Conservation (phyloP, 2,797 vertebrate genomes). For the Anas bahamensis region DNA sequence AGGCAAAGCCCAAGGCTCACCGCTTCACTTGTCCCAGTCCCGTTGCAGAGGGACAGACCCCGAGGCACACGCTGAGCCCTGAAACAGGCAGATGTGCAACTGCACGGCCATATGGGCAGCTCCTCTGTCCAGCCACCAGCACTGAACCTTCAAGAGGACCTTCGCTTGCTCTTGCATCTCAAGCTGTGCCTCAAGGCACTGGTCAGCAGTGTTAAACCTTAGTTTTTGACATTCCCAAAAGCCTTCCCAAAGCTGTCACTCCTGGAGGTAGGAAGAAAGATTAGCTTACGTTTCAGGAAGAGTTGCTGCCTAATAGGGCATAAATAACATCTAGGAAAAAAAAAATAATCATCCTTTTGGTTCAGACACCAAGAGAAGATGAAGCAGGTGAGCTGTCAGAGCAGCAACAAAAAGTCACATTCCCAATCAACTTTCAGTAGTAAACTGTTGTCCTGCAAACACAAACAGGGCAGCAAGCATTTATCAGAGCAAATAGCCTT, state of each 20-base stretch:
- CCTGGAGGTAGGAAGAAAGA: background rate
- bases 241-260: background rate
- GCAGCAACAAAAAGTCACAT: background rate
- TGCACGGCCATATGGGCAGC: background rate
- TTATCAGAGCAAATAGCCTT: background rate
- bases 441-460: background rate
- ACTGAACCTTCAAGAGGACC: background rate
- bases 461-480: background rate
- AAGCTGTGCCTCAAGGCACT: background rate
- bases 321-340: background rate
- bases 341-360: background rate
- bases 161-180: fast-evolving
- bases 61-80: background rate
- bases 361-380: background rate
- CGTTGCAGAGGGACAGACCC: background rate
- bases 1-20: background rate
- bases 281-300: background rate
- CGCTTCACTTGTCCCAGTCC: fast-evolving
- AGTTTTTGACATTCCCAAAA: background rate
- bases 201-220: background rate
- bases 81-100: background rate
- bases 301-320: background rate
- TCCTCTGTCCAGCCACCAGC: background rate
- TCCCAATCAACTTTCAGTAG: background rate
- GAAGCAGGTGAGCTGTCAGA: background rate